These are phyloP conservation scores for Mamestra brassicae DNA, from an alignment of 2,888 invertebrate species.

Conservation along the genomic window DNA sequence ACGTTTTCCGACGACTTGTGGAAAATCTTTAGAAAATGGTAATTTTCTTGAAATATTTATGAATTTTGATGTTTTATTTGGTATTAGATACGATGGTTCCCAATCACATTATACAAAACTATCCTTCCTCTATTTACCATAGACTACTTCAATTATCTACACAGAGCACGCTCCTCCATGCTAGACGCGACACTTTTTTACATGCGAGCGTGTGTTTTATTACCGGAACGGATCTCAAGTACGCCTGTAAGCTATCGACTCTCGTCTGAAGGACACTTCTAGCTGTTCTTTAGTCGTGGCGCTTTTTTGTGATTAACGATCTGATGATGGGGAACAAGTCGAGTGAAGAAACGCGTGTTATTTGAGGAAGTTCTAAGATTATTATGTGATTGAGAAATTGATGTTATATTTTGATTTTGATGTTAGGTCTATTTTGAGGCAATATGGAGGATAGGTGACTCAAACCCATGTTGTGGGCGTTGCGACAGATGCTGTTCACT, in stretches of 20 bases:
- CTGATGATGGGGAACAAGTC: slow-evolving; percentile 41
- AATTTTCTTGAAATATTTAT: no score
- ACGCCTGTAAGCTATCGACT: slow-evolving; percentile 71
- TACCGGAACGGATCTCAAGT: slow-evolving; percentile 75
- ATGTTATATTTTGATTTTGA: not conserved
- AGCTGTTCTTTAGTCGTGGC: slow-evolving; percentile 61
- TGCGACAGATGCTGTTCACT: not conserved
- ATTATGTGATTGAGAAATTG: not conserved
- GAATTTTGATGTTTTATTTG: no score
- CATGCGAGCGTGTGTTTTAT: slow-evolving; percentile 77
- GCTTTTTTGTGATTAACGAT: slow-evolving; percentile 67
- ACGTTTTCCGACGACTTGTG: no score
- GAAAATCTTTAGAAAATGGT: no score
- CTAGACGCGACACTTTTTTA: slow-evolving; percentile 76
- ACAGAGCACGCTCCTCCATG: slow-evolving; percentile 40
- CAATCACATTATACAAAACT: no score
- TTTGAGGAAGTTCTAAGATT: slow-evolving; percentile 16
- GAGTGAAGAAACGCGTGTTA: slow-evolving; percentile 35
- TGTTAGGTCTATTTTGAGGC: not conserved
- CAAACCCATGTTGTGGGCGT: not conserved
- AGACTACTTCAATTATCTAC: slow-evolving; percentile 62
- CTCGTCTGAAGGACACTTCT: slow-evolving; percentile 67
- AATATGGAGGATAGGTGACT: no score
- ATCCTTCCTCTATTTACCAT: slow-evolving; percentile 27
- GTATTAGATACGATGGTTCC: no score